A percentile compares a stretch with the other conserved stretches of the same genome.
Evolutionary conservation across 1,140 invertebrate genomes (phyloP).

Genomic region (Hypothenemus hampei): DNA sequence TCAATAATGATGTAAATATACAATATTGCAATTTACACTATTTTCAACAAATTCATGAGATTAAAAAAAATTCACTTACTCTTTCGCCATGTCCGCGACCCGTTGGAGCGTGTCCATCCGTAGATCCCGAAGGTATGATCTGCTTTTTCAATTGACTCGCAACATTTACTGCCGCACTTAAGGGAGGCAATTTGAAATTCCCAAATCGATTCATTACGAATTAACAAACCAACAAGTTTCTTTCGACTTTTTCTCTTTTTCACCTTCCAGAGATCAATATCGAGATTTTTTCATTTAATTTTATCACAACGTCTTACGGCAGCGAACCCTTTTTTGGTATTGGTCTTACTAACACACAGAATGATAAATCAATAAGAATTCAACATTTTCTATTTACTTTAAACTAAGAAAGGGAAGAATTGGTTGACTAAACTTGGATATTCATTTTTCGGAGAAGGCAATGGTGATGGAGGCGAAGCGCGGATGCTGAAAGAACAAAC

Average conservation of each 20-base stretch:
- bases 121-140: conserved; percentile 61
- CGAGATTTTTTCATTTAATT: conserved; percentile 6
- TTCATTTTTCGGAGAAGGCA: conserved; percentile 1
- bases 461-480: neutral
- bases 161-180: conserved; percentile 70
- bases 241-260: neutral
- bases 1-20: too few relatives aligned
- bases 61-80: conserved; percentile 29
- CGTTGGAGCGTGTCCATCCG: conserved; percentile 40
- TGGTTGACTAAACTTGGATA: conserved; percentile 7
- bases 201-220: conserved; percentile 55
- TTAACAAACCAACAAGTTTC: neutral
- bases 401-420: too few relatives aligned
- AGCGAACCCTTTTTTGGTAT: conserved; percentile 1
- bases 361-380: neutral
- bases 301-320: neutral
- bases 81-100: conserved; percentile 36
- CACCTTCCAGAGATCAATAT: conserved; percentile 7
- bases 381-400: neutral
- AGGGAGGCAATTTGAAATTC: conserved; percentile 60
- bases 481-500: neutral
- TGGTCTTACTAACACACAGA: neutral
- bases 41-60: too few relatives aligned
- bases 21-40: too few relatives aligned
- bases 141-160: conserved; percentile 74